Conservation (phyloP, 2,797 vertebrate genomes). For the Fundulus diaphanus region DNA sequence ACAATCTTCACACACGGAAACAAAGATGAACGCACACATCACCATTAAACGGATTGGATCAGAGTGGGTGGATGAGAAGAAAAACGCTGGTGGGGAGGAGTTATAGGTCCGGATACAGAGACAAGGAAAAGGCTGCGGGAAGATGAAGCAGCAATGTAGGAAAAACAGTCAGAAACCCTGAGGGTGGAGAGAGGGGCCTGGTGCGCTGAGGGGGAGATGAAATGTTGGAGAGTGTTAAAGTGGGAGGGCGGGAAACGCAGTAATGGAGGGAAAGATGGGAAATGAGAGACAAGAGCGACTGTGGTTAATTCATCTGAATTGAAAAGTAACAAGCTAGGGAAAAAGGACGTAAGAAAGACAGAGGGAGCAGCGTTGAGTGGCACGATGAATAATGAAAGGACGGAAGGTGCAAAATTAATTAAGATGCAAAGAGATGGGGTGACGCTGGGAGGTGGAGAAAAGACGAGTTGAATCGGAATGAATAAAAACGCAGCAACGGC, state of each 20-base stretch:
- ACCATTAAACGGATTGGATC: conserved; percentile 23
- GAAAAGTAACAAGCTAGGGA: conserved; percentile 44
- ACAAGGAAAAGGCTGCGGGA: conserved; percentile 35
- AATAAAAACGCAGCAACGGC: conserved; percentile 44
- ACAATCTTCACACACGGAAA: conserved; percentile 18
- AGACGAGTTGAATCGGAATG: conserved; percentile 31
- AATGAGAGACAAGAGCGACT: conserved; percentile 22
- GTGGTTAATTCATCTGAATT: conserved; percentile 45
- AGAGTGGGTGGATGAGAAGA: conserved; percentile 54
- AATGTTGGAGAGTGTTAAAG: conserved; percentile 38
- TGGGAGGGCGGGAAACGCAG: conserved; percentile 34
- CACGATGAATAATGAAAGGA: conserved; percentile 64
- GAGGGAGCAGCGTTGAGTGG: conserved; percentile 50
- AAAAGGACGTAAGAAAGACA: conserved; percentile 46
- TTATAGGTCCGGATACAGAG: conserved; percentile 42
- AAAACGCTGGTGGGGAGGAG: conserved; percentile 30
- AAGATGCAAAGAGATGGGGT: conserved; percentile 43
- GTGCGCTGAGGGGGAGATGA: conserved; percentile 44
- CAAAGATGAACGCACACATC: conserved; percentile 22
- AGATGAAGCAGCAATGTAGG: conserved; percentile 51
- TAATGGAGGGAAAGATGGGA: conserved; percentile 24
- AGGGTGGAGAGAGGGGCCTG: conserved; percentile 16
- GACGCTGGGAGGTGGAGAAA: conserved; percentile 42
- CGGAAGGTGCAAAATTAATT: conserved; percentile 45
- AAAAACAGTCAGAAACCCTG: conserved; percentile 29